These are phyloP conservation scores for Galleria mellonella DNA, from an alignment of 1,140 invertebrate genomes.

Conservation along the genomic window DNA sequence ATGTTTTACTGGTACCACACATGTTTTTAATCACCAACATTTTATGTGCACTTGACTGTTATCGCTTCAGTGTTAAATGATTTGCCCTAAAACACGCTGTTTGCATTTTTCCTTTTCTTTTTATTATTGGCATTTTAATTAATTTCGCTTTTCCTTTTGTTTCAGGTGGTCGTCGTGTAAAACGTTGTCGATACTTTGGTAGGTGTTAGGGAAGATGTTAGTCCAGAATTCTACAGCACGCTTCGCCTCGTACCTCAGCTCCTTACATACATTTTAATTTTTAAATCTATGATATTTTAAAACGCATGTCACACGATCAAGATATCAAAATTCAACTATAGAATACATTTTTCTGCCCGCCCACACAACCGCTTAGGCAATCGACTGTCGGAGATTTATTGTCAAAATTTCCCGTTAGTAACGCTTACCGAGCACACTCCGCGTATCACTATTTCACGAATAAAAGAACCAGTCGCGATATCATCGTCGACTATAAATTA, in stretches of 20 bases:
- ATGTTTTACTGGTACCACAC: no score
- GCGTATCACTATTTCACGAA: constrained; percentile 72
- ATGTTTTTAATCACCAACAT: no score
- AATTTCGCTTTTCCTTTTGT: constrained; percentile 76
- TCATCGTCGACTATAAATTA: constrained; percentile 72
- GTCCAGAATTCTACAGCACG: constrained; percentile 2
- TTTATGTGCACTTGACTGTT: no score
- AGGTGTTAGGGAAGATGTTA: constrained; percentile 30
- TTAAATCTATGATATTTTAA: constrained; percentile 18
- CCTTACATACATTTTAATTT: no score
- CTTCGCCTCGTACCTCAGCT: not conserved
- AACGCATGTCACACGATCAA: constrained; percentile 51
- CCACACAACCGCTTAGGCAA: constrained; percentile 71
- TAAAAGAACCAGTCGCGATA: constrained; percentile 73
- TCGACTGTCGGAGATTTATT: constrained; percentile 70
- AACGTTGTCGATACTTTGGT: constrained; percentile 46
- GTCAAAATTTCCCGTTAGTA: constrained; percentile 73
- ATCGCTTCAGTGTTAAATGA: no score
- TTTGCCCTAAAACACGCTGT: constrained; percentile 8
- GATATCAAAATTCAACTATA: constrained; percentile 61
- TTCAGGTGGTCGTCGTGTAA: constrained; percentile 69
- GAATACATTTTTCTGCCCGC: constrained; percentile 66
- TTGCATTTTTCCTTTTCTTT: constrained; percentile 36
- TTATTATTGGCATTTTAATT: constrained; percentile 70
- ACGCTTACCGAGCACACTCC: constrained; percentile 69